phyloP scores from a whole-genome alignment of 2,888 invertebrate species.

The Limnephilus rhombicus region DNA sequence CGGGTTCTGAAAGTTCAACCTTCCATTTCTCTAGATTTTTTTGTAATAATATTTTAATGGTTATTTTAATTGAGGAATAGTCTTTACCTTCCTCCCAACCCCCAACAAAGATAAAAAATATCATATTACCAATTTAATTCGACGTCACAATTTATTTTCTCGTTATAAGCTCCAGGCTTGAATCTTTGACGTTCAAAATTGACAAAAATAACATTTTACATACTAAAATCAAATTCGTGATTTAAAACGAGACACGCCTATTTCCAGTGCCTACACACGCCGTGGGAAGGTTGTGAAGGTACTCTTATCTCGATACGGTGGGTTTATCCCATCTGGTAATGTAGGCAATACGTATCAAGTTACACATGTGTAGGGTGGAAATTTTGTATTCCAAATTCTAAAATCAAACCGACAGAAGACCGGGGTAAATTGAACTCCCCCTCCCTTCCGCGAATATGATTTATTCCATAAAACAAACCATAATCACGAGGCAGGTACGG shows the following conservation, averaged over 20 bases:
- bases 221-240: background rate
- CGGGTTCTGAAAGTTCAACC: too few species aligned
- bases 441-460: slow-evolving; percentile 53
- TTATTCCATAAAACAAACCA: slow-evolving; percentile 65
- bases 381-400: slow-evolving; percentile 52
- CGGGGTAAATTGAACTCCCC: slow-evolving; percentile 52
- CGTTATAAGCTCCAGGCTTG: background rate
- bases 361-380: slow-evolving; percentile 36
- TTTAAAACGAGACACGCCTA: slow-evolving; percentile 6
- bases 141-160: background rate
- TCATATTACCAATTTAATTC: slow-evolving; percentile 14
- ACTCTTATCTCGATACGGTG: slow-evolving; percentile 15
- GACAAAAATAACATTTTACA: slow-evolving; percentile 12
- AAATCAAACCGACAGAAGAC: slow-evolving; percentile 57
- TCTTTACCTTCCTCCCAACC: background rate
- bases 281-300: background rate
- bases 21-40: too few species aligned
- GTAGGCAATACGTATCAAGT: slow-evolving; percentile 38
- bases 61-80: background rate
- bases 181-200: background rate
- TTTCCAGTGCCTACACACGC: background rate
- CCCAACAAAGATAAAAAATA: background rate
- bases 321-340: slow-evolving; percentile 29
- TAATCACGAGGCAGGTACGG: slow-evolving; percentile 66
- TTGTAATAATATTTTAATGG: background rate